These are phyloP conservation scores for Poliocrania exsul DNA, from an alignment of 2,797 vertebrate species.

Conservation along the genomic window DNA sequence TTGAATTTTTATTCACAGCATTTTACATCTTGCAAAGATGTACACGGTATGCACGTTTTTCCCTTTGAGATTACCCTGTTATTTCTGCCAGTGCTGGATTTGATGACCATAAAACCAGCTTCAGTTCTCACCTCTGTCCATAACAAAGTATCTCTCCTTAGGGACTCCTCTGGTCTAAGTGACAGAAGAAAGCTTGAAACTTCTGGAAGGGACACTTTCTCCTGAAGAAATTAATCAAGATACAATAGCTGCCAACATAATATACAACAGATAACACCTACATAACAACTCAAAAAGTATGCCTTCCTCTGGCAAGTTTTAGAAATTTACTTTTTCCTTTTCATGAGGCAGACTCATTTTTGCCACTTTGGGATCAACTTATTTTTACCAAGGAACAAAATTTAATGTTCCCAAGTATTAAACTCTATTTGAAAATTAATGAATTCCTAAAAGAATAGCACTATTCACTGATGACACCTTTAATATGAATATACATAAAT, in stretches of 20 bases:
- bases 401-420: background rate
- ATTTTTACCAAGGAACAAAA: background rate
- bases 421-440: background rate
- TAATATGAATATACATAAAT: background rate
- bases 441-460: background rate
- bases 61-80: background rate
- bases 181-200: constrained; percentile 85
- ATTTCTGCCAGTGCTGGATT: background rate
- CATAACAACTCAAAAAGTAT: background rate
- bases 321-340: background rate
- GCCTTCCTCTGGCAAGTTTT: background rate
- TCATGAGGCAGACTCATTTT: background rate
- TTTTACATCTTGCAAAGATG: background rate
- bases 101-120: background rate
- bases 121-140: constrained; percentile 87
- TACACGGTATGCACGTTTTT: background rate
- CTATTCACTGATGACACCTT: background rate
- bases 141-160: constrained; percentile 84
- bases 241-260: background rate
- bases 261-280: background rate
- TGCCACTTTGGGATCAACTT: background rate
- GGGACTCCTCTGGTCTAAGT: constrained; percentile 88
- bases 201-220: constrained; percentile 84
- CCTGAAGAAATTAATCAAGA: constrained; percentile 58
- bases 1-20: background rate